Percentiles rank a stretch among this genome's conserved stretches.
Conservation (phyloP, 2,888 invertebrate genomes). For the Selenia dentaria region DNA sequence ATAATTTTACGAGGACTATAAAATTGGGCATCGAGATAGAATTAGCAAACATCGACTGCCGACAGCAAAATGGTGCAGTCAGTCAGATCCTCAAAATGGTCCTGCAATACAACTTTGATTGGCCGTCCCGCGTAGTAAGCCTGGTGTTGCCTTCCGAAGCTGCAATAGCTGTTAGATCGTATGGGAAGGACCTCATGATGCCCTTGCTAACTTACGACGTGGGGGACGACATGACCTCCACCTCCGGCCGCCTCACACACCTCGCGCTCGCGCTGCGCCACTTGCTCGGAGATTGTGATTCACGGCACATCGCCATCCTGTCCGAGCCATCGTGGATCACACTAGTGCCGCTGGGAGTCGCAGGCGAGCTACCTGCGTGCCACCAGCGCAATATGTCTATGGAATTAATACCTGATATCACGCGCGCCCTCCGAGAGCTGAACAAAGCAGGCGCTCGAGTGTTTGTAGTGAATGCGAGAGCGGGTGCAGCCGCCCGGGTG, state of each 20-base stretch:
- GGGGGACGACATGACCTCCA: conserved; percentile 12
- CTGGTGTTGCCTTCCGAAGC: conserved; percentile 28
- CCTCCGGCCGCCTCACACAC: conserved; percentile 10
- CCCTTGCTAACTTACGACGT: conserved; percentile 32
- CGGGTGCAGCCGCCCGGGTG: conserved; percentile 85
- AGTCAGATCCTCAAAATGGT: too few species aligned
- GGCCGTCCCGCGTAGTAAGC: conserved; percentile 7
- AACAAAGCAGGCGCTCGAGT: conserved; percentile 84
- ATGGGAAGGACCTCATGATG: conserved; percentile 12
- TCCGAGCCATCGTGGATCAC: conserved; percentile 13
- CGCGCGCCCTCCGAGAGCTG: conserved; percentile 75
- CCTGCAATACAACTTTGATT: too few species aligned
- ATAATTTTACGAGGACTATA: background rate
- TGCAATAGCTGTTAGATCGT: conserved; percentile 12
- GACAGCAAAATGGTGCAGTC: too few species aligned
- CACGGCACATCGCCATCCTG: conserved; percentile 26
- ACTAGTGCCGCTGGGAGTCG: too few species aligned
- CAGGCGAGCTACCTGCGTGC: too few species aligned
- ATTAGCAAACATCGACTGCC: too few species aligned
- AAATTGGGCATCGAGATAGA: background rate
- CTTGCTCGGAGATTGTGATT: conserved; percentile 28
- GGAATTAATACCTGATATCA: too few species aligned
- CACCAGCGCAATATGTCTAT: too few species aligned
- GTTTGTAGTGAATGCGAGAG: conserved; percentile 91
- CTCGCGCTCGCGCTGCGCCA: conserved; percentile 20